Evolutionary conservation across 2,113 vertebrate genomes (phyloP).

Genomic region (Leuciscus idus): DNA sequence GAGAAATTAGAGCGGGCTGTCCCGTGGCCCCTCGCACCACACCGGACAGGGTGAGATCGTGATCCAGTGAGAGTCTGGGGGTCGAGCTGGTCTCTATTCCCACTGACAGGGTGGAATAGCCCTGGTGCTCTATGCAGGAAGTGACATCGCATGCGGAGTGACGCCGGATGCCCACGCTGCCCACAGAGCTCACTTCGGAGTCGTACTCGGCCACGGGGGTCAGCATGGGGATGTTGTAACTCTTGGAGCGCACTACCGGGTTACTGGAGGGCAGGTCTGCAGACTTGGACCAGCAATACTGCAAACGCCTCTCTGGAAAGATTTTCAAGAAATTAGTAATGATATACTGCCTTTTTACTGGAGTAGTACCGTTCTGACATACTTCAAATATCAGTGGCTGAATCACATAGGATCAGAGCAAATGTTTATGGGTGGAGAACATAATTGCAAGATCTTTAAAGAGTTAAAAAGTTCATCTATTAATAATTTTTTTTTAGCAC

Average conservation of each 20-base stretch:
- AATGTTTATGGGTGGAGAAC: background rate
- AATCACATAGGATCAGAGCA: background rate
- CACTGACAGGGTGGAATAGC: constrained; percentile 66
- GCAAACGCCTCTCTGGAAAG: constrained; percentile 84
- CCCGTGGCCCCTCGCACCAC: constrained; percentile 37
- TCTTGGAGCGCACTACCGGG: constrained; percentile 92
- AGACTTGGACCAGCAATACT: constrained; percentile 83
- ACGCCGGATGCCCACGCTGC: constrained; percentile 82
- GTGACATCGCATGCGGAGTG: constrained; percentile 95
- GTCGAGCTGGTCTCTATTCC: constrained; percentile 55
- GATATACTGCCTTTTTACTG: background rate
- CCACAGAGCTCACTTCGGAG: constrained; percentile 78
- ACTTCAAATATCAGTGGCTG: background rate
- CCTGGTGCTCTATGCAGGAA: constrained; percentile 86
- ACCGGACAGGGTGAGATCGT: constrained; percentile 62
- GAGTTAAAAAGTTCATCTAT: background rate
- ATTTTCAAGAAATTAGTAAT: background rate
- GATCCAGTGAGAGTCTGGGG: constrained; percentile 67
- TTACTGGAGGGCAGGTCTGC: constrained; percentile 85
- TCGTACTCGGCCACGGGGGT: constrained; percentile 94
- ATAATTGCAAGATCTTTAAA: background rate
- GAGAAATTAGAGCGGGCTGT: constrained; percentile 61
- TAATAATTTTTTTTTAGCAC: background rate
- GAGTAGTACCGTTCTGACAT: background rate
- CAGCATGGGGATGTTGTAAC: constrained; percentile 95